Evolutionary conservation across 2,888 invertebrate genomes (phyloP).

Genomic region (Caenorhabditis zanzibari): DNA sequence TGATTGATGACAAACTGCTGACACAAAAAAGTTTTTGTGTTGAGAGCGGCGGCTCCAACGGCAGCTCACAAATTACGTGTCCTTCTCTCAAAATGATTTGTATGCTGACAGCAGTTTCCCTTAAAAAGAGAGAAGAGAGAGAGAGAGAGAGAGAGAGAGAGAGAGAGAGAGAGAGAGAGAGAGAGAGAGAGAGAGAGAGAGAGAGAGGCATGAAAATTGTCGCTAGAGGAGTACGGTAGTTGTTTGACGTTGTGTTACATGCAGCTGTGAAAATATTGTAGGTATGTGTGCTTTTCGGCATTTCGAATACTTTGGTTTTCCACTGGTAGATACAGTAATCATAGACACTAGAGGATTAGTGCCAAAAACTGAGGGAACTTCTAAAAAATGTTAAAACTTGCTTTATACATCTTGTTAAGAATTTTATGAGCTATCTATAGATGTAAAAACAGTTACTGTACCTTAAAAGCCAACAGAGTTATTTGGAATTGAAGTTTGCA

Average conservation of each 20-base stretch:
- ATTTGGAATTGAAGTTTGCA: too few species aligned
- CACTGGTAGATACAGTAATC: background rate
- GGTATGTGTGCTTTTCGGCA: background rate
- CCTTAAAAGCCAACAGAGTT: too few species aligned
- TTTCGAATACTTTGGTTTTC: too few species aligned
- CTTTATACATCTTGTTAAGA: too few species aligned
- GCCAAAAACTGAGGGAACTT: too few species aligned
- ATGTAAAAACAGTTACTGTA: too few species aligned
- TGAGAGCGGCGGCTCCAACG: constrained; percentile 31
- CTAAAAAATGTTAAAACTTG: too few species aligned
- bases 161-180: background rate
- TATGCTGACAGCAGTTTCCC: constrained; percentile 29
- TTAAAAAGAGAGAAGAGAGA: background rate
- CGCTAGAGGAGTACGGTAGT: constrained; percentile 13
- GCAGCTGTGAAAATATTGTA: constrained; percentile 11
- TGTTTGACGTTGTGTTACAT: background rate
- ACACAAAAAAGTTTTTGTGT: too few species aligned
- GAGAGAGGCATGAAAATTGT: constrained; percentile 36
- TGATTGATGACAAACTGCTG: constrained; percentile 55
- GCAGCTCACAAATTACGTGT: constrained; percentile 61
- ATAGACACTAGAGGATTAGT: too few species aligned
- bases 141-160: too few species aligned
- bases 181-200: too few species aligned
- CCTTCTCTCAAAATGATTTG: constrained; percentile 20
- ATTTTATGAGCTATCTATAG: too few species aligned